Evolutionary conservation across 2,888 invertebrate genomes (phyloP).

Genomic region (Ellobium chinense): DNA sequence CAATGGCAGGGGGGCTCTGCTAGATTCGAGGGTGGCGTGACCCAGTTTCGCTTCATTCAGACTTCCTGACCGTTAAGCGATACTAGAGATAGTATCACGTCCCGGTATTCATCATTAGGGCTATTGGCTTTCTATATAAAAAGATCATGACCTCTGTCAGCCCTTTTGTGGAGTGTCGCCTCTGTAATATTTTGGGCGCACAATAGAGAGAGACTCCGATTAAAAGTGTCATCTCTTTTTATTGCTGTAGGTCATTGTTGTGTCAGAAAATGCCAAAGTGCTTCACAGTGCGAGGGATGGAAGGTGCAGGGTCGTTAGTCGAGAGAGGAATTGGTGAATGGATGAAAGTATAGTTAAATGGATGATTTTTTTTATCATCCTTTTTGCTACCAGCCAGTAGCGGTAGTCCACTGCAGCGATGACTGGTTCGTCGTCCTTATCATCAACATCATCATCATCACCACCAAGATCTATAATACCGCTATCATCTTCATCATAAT

Average conservation of each 20-base stretch:
- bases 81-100: background rate
- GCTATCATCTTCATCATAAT: background rate
- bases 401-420: too few relatives aligned
- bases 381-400: too few relatives aligned
- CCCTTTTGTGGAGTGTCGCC: background rate
- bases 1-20: background rate
- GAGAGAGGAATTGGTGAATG: too few relatives aligned
- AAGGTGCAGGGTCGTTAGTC: too few relatives aligned
- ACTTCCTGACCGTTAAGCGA: background rate
- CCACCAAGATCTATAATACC: background rate
- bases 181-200: background rate
- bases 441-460: background rate
- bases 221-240: background rate
- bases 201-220: background rate
- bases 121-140: constrained; percentile 2
- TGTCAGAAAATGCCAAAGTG: too few relatives aligned
- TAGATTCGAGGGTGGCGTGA: too few relatives aligned
- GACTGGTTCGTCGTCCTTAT: too few relatives aligned
- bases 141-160: background rate
- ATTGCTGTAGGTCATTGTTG: background rate
- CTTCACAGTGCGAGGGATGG: too few relatives aligned
- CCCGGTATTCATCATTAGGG: background rate
- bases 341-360: too few relatives aligned
- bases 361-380: too few relatives aligned
- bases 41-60: background rate